A percentile compares a stretch with the other conserved stretches of the same genome.
phyloP scores from a whole-genome alignment of 2,113 vertebrate genomes.

The Melanocharis versteri region DNA sequence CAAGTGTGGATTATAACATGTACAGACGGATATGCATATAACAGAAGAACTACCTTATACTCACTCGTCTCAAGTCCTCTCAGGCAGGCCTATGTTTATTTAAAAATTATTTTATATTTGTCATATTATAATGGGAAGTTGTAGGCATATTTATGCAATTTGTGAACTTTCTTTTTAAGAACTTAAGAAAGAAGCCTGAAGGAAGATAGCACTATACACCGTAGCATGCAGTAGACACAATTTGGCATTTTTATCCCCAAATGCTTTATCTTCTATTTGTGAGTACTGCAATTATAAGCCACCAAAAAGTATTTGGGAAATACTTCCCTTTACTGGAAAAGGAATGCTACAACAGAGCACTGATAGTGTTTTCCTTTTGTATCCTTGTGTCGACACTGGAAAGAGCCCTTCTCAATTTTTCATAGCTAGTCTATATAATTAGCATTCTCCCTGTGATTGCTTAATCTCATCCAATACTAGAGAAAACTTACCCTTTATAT shows the following conservation, averaged over 20 bases:
- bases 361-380: not conserved
- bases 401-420: not conserved
- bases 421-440: not conserved
- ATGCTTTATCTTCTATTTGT: not conserved
- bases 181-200: not conserved
- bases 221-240: not conserved
- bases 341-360: not conserved
- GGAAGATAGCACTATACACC: not conserved
- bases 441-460: not conserved
- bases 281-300: not conserved
- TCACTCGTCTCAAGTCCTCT: not conserved
- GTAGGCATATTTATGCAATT: not conserved
- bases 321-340: not conserved
- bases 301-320: not conserved
- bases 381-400: not conserved
- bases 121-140: not conserved
- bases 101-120: not conserved
- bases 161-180: not conserved
- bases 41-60: not conserved
- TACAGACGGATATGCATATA: not conserved
- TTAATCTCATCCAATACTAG: not conserved
- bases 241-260: not conserved
- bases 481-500: not conserved
- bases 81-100: not conserved
- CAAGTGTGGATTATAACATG: not conserved